Percentiles rank a stretch among this genome's conserved stretches.
Conservation (phyloP, 2,888 invertebrate genomes). For the Amblyjoppa fuscipennis region DNA sequence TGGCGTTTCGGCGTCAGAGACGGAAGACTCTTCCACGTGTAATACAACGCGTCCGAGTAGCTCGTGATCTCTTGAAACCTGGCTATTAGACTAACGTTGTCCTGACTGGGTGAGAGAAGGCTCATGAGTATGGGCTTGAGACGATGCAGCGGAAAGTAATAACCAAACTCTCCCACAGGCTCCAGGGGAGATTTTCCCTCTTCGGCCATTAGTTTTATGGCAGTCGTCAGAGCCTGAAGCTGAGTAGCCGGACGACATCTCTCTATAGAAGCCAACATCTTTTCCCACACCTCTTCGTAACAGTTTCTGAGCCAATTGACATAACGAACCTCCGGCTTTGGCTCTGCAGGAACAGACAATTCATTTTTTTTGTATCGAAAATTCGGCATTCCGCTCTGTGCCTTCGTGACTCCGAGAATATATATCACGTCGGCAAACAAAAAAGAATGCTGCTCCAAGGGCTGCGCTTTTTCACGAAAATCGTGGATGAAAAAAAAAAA, state of each 20-base stretch:
- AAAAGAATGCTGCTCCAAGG: neutral
- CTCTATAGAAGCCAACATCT: conserved; percentile 87
- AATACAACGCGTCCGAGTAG: conserved; percentile 91
- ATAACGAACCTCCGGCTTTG: conserved; percentile 88
- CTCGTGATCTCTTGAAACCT: conserved; percentile 92
- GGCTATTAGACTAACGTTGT: conserved; percentile 88
- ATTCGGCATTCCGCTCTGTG: neutral
- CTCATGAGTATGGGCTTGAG: conserved; percentile 89
- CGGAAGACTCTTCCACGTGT: conserved; percentile 89
- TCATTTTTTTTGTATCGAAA: neutral
- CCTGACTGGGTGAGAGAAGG: conserved; percentile 88
- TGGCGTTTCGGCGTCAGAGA: conserved; percentile 87
- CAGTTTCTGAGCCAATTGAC: conserved; percentile 90
- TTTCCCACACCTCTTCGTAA: conserved; percentile 89
- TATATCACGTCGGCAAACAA: conserved; percentile 6
- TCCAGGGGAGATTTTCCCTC: conserved; percentile 91
- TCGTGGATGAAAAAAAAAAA: neutral
- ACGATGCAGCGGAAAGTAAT: conserved; percentile 89
- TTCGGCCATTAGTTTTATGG: conserved; percentile 90
- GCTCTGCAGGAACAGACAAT: conserved; percentile 79
- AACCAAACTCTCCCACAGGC: conserved; percentile 83
- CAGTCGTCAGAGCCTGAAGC: conserved; percentile 89
- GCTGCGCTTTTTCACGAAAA: neutral
- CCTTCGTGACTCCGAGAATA: conserved; percentile 3
- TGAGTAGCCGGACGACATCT: conserved; percentile 86